Evolutionary conservation across 2,797 vertebrate species (phyloP), one percentile per base, ranked within the genome.

Genomic region (Heteromormyrus szaboi): DNA sequence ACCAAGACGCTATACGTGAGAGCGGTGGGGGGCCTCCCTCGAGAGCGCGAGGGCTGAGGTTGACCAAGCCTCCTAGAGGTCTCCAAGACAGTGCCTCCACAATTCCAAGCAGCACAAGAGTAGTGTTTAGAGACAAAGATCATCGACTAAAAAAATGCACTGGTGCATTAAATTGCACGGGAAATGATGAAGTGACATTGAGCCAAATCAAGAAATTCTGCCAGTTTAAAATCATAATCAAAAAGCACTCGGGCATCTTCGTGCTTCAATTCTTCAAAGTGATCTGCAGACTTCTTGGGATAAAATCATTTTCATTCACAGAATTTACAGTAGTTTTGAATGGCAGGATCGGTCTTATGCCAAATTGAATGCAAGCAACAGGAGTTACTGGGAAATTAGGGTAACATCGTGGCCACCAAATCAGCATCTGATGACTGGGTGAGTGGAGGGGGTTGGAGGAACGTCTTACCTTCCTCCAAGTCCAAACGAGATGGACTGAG

Each of bases 1-100:
- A 96, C 95, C 83, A 93, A 89, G 84, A 96, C 33, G 85, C 94
- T 95, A 92, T 95, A 95, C 22, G 95, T 94, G 88, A 94, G 51
- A 1, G 94, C 89, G 5, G 94, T 91, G 5, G 93, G 88, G 1
- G 54, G 44, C 9, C 89, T 88, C 0, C 12, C 12, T 6, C 89
- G 89, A 68, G 91, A 89, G 12, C 48, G 89, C 2, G 91, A 91
- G 8, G 91, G 87, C 25, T 62, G 87, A 0, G 84, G 89, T 19
- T 79, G 88, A 0, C 44, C 76, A 14, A 53, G 89, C 68, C 89
- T 89, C 29, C 68, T 88, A 2, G 89, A 51, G 41, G 89, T 83
- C 22, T 88, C 93, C 0, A 91, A 48, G 2, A 56, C 48, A 68
- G 88, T 87, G 90, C 51, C 50, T 87, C 37, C 88, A 56, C 48